Conservation (phyloP, 92 coral and sea anemone species). For the Porites divaricata region DNA sequence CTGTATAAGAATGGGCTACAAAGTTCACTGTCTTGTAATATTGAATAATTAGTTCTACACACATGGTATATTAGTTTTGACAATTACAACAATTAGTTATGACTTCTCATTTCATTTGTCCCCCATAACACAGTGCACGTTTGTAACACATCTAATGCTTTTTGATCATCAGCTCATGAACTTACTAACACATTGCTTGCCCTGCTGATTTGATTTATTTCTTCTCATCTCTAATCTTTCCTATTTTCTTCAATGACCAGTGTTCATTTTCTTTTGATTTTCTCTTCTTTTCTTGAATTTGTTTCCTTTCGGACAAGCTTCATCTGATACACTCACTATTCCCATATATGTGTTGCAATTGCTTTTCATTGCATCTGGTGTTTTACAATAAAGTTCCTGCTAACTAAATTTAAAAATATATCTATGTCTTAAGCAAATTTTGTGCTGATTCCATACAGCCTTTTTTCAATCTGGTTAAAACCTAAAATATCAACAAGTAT, state of each 20-base stretch:
- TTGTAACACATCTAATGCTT: slow-evolving; percentile 15
- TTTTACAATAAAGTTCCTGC: background rate
- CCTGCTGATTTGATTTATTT: background rate
- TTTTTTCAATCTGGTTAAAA: background rate
- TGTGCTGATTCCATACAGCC: background rate
- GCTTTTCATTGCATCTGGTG: background rate
- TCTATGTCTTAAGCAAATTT: background rate
- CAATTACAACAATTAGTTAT: too few species aligned
- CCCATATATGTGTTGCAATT: background rate
- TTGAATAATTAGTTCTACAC: too few species aligned
- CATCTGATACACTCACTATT: background rate
- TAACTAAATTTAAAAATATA: background rate
- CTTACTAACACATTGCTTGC: slow-evolving; percentile 11
- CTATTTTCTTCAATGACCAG: slow-evolving; percentile 21
- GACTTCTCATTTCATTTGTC: too few species aligned
- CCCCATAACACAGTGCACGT: slow-evolving; percentile 4
- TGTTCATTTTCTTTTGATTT: slow-evolving; percentile 13
- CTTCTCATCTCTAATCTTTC: background rate
- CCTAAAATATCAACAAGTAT: too few species aligned
- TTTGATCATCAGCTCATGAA: background rate
- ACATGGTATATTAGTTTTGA: too few species aligned
- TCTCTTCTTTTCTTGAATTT: background rate
- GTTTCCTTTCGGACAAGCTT: background rate
- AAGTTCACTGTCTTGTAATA: too few species aligned
- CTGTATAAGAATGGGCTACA: too few species aligned